These are phyloP conservation scores for Panulirus ornatus DNA, from an alignment of 1,140 invertebrate genomes.

Conservation along the genomic window DNA sequence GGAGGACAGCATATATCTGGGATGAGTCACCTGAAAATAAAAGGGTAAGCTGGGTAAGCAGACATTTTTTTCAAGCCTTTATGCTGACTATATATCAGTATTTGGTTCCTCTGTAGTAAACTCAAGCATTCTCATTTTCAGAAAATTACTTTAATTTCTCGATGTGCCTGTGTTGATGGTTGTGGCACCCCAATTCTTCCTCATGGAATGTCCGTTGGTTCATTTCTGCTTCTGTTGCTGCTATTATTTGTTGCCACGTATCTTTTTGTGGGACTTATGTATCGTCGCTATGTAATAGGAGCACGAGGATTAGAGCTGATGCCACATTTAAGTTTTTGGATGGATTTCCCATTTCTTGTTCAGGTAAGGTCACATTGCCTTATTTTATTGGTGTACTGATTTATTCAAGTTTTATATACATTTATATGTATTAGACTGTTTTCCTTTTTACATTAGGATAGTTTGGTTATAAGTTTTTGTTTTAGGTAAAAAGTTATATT, in stretches of 20 bases:
- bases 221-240: constrained; percentile 40
- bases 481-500: neutral
- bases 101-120: neutral
- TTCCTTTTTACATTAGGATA: neutral
- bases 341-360: constrained; percentile 48
- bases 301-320: constrained; percentile 42
- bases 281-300: constrained; percentile 52
- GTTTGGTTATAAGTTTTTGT: neutral
- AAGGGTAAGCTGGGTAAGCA: no score
- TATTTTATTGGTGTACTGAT: no score
- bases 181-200: constrained; percentile 42
- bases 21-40: no score
- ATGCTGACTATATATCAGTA: no score
- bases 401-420: no score
- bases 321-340: constrained; percentile 54
- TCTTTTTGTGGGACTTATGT: constrained; percentile 24
- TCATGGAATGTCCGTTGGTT: constrained; percentile 46
- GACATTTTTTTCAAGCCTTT: no score
- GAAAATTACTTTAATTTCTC: constrained; percentile 49
- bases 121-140: neutral
- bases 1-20: no score
- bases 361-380: constrained; percentile 1
- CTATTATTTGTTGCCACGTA: constrained; percentile 21
- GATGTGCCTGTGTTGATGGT: constrained; percentile 44
- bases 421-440: no score